Evolutionary conservation across 2,888 invertebrate genomes (phyloP).

Genomic region (Microctonus brassicae): DNA sequence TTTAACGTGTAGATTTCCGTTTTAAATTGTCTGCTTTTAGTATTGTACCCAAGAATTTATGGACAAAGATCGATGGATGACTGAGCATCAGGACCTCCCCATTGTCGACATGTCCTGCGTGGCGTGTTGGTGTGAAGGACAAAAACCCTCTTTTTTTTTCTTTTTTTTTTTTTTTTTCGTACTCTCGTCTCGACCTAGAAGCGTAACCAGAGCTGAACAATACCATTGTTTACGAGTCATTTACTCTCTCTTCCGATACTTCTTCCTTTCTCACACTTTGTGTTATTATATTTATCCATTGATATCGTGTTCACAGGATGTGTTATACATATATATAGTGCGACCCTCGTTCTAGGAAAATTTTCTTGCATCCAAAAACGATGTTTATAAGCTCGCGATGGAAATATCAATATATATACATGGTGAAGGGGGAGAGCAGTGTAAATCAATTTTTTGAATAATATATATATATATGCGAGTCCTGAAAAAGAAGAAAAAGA

Average conservation of each 20-base stretch:
- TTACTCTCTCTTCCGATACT: background rate
- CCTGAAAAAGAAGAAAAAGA: no score
- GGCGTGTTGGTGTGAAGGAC: slow-evolving; percentile 11
- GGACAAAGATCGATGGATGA: slow-evolving; percentile 8
- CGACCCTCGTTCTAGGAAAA: slow-evolving; percentile 12
- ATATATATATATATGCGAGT: background rate
- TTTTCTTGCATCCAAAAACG: background rate
- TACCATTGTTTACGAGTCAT: slow-evolving; percentile 12
- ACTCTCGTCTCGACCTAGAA: slow-evolving; percentile 3
- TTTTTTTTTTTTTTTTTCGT: slow-evolving; percentile 16
- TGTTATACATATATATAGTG: background rate
- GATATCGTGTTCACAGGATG: no score
- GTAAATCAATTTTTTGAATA: no score
- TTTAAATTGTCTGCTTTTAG: background rate
- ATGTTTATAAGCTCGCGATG: background rate
- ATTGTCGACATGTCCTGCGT: background rate
- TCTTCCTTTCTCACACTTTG: background rate
- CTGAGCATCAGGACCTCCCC: background rate
- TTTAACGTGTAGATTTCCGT: background rate
- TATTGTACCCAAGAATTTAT: background rate
- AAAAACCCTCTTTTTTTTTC: slow-evolving; percentile 10
- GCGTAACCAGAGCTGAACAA: slow-evolving; percentile 18
- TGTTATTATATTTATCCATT: background rate
- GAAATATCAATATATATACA: background rate
- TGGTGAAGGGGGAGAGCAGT: background rate